A percentile compares a stretch with the other conserved stretches of the same genome.
Evolutionary conservation across 2,113 vertebrate genomes (phyloP).

Genomic region (Spea bombifrons): DNA sequence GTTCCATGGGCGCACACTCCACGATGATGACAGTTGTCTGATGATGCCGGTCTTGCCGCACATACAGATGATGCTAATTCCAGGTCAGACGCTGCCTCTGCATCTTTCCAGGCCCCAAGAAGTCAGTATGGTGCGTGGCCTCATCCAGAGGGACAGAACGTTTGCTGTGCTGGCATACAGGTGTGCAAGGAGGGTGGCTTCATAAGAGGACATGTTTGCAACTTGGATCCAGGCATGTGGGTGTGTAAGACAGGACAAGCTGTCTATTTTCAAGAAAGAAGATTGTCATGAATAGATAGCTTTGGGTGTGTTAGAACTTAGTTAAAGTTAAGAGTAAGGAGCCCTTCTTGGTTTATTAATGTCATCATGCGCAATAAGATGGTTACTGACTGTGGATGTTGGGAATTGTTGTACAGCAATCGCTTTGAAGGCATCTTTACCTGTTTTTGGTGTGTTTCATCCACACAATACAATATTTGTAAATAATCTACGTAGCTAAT

Average conservation of each 20-base stretch:
- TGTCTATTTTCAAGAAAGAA: no score
- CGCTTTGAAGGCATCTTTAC: no score
- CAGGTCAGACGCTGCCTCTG: conserved; percentile 91
- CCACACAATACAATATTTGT: not conserved
- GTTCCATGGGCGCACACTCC: conserved; percentile 90
- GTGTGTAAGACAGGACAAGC: no score
- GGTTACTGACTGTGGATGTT: no score
- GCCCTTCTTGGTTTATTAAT: not conserved
- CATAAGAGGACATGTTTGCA: not conserved
- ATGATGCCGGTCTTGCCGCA: conserved; percentile 88
- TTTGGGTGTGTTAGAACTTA: no score
- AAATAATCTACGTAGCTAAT: not conserved
- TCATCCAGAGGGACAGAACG: conserved; percentile 92
- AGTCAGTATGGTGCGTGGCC: conserved; percentile 93
- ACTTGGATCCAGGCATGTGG: no score
- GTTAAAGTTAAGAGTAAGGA: not conserved
- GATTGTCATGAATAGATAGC: no score
- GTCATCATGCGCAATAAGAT: no score
- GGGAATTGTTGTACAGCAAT: no score
- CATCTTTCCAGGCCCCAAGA: conserved; percentile 93
- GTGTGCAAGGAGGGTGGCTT: conserved; percentile 58
- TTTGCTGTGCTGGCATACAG: conserved; percentile 96
- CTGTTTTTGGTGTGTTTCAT: no score
- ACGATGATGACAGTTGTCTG: conserved; percentile 93
- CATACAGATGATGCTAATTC: conserved; percentile 85